These are phyloP conservation scores for Struthio camelus DNA, from an alignment of 2,113 vertebrate species.

Conservation along the genomic window DNA sequence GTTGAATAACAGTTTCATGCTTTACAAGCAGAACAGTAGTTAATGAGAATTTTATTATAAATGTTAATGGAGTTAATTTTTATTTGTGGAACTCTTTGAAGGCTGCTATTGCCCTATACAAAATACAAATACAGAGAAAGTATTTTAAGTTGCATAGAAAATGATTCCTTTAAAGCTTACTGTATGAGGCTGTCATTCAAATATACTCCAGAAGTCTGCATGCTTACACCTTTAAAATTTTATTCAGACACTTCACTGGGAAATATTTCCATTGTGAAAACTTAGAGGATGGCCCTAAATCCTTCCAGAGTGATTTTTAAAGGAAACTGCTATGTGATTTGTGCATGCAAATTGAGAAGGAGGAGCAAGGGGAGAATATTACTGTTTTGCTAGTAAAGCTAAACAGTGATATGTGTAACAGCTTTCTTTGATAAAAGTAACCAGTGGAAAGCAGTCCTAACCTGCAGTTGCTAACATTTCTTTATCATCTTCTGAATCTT, in stretches of 20 bases:
- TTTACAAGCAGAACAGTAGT: not conserved
- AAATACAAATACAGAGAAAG: not conserved
- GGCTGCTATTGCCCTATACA: not conserved
- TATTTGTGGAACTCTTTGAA: not conserved
- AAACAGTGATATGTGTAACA: not conserved
- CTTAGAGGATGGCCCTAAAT: not conserved
- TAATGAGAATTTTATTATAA: conserved; percentile 15
- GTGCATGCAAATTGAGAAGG: not conserved
- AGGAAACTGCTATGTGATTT: not conserved
- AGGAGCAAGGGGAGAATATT: not conserved
- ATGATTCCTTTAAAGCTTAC: not conserved
- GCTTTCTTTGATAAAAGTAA: not conserved
- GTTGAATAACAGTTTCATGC: not conserved
- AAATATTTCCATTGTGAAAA: not conserved
- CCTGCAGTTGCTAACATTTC: not conserved
- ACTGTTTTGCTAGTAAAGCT: not conserved
- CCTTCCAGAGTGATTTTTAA: not conserved
- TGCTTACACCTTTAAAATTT: not conserved
- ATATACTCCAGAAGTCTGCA: not conserved
- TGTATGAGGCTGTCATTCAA: not conserved
- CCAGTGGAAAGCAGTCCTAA: not conserved
- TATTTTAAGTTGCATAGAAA: not conserved
- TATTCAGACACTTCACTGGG: not conserved
- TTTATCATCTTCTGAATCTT: not conserved
- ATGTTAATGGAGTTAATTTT: not conserved